These are phyloP conservation scores for Poeciliopsis presidionis DNA, from an alignment of 2,797 vertebrate genomes.

Conservation along the genomic window DNA sequence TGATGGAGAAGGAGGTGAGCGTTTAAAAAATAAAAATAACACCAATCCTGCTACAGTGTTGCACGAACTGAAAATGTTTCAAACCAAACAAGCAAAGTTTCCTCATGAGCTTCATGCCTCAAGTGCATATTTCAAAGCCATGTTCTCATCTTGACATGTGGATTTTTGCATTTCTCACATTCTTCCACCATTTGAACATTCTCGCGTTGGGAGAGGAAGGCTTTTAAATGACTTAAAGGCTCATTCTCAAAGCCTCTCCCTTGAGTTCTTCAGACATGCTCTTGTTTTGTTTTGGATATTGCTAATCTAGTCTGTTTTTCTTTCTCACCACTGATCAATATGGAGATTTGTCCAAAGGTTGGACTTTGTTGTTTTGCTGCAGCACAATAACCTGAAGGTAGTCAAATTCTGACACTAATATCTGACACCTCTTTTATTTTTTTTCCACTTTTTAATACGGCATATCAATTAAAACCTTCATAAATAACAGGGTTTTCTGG, in stretches of 20 bases:
- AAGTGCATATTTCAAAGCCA: constrained; percentile 12
- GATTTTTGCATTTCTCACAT: constrained; percentile 59
- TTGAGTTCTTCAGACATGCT: constrained; percentile 25
- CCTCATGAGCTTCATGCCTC: constrained; percentile 11
- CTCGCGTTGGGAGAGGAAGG: constrained; percentile 48
- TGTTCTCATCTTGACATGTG: constrained; percentile 20
- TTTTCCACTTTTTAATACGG: not conserved
- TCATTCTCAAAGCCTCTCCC: constrained; percentile 46
- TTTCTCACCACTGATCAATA: not conserved
- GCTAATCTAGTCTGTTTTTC: not conserved
- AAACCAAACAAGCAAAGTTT: constrained; percentile 10
- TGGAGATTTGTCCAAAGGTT: not conserved
- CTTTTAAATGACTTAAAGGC: constrained; percentile 44
- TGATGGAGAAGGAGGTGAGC: constrained; percentile 90
- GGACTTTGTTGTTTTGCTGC: constrained; percentile 8
- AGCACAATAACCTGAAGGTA: not conserved
- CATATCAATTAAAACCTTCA: not conserved
- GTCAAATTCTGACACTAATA: not conserved
- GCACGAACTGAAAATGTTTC: constrained; percentile 3
- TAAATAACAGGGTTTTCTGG: not conserved
- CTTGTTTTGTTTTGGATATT: constrained; percentile 14
- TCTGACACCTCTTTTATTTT: not conserved
- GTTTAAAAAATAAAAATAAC: not conserved
- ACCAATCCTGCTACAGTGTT: not conserved
- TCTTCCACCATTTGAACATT: constrained; percentile 55